phyloP scores from a whole-genome alignment of 2,797 vertebrate genomes.

The Ctenopoma kingsleyae region DNA sequence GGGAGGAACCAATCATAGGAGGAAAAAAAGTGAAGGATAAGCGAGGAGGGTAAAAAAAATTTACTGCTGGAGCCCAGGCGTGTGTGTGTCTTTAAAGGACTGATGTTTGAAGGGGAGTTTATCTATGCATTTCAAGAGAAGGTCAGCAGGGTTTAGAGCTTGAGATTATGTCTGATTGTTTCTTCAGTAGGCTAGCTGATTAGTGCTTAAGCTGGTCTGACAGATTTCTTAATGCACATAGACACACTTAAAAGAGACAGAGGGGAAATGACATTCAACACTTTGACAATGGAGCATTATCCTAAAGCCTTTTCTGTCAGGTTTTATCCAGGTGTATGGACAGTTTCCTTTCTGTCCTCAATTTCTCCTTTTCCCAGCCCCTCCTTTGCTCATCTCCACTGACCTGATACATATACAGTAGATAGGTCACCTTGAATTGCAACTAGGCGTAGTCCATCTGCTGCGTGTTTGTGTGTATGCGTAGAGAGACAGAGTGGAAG shows the following conservation, averaged over 20 bases:
- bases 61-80: neutral
- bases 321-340: conserved; percentile 55
- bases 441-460: conserved; percentile 60
- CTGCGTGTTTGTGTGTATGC: conserved; percentile 12
- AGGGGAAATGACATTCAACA: conserved; percentile 43
- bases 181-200: conserved; percentile 78
- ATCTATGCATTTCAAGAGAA: conserved; percentile 77
- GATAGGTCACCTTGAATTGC: conserved; percentile 78
- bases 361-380: conserved; percentile 11
- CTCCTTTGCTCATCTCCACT: conserved; percentile 42
- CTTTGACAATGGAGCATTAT: conserved; percentile 76
- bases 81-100: conserved; percentile 56
- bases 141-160: conserved; percentile 79
- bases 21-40: conserved; percentile 18
- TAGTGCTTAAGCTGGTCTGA: conserved; percentile 81
- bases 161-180: conserved; percentile 80
- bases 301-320: conserved; percentile 64
- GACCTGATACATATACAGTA: conserved; percentile 58
- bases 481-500: conserved; percentile 6
- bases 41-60: conserved; percentile 26
- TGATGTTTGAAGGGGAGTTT: conserved; percentile 70
- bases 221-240: conserved; percentile 76
- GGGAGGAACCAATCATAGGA: conserved; percentile 64
- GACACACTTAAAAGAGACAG: conserved; percentile 76
- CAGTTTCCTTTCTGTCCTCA: conserved; percentile 26